A percentile compares a stretch with the other conserved stretches of the same genome.
phyloP scores from a whole-genome alignment of 2,888 invertebrate genomes.

The Oxytorus armatus region DNA sequence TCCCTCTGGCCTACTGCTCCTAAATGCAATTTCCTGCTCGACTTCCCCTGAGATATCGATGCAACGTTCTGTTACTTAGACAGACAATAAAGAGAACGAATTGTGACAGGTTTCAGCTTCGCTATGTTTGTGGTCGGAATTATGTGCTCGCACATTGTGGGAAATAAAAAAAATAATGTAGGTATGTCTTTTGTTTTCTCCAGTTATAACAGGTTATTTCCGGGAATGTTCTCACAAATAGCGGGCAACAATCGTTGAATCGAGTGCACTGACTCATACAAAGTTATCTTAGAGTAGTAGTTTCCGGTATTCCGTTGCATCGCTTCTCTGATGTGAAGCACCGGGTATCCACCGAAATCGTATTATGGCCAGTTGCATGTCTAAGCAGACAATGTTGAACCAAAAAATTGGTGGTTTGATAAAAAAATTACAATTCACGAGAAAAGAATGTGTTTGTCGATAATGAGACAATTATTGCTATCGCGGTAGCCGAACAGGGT shows the following conservation, averaged over 20 bases:
- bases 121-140: neutral
- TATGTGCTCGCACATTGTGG: conserved; percentile 27
- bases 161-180: conserved; percentile 75
- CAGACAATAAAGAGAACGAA: neutral
- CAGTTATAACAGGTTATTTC: no score
- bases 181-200: conserved; percentile 67
- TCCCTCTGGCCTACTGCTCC: neutral
- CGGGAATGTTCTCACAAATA: conserved; percentile 71
- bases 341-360: conserved; percentile 74
- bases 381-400: no score
- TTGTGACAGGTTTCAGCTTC: conserved; percentile 15
- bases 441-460: neutral
- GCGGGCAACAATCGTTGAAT: conserved; percentile 72
- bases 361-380: conserved; percentile 73
- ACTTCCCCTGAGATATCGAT: neutral
- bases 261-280: conserved; percentile 71
- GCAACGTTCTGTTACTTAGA: neutral
- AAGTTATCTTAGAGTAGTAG: conserved; percentile 71
- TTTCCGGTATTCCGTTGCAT: conserved; percentile 69
- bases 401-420: no score
- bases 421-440: no score
- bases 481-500: conserved; percentile 71
- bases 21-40: neutral
- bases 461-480: conserved; percentile 65
- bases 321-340: conserved; percentile 40